phyloP scores from a whole-genome alignment of 2,113 vertebrate genomes.

The Calidris pygmaea region DNA sequence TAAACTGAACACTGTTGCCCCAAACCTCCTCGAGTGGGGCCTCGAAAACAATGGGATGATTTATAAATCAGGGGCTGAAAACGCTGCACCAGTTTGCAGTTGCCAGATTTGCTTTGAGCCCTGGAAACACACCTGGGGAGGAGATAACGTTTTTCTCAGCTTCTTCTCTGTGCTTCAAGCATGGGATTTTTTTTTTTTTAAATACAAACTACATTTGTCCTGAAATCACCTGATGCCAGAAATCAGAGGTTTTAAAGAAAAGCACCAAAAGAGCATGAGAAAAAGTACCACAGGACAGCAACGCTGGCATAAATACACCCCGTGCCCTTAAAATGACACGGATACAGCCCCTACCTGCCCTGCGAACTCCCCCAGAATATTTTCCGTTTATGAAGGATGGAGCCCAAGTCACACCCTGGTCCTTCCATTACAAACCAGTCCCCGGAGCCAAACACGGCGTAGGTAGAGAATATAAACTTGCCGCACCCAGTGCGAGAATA shows the following conservation, averaged over 20 bases:
- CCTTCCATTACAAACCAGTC: neutral
- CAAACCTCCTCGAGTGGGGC: neutral
- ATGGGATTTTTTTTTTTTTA: neutral
- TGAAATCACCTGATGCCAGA: neutral
- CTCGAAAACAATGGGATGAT: neutral
- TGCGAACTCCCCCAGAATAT: neutral
- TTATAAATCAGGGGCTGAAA: neutral
- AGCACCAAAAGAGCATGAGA: neutral
- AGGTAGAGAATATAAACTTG: neutral
- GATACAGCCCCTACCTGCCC: neutral
- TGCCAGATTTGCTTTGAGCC: neutral
- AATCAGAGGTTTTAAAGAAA: neutral
- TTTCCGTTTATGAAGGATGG: neutral
- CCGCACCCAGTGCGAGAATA: neutral
- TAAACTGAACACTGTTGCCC: neutral
- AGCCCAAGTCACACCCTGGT: neutral
- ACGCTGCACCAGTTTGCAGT: neutral
- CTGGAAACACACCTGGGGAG: neutral
- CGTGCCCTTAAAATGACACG: neutral
- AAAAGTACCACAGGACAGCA: neutral
- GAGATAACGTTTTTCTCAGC: neutral
- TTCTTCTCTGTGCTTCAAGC: neutral
- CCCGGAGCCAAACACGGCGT: neutral
- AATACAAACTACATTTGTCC: neutral
- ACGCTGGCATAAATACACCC: neutral